Percentiles rank a stretch among this genome's conserved stretches.
These are phyloP conservation scores for Poeciliopsis turneri DNA, from an alignment of 2,797 vertebrate genomes.

Conservation along the genomic window DNA sequence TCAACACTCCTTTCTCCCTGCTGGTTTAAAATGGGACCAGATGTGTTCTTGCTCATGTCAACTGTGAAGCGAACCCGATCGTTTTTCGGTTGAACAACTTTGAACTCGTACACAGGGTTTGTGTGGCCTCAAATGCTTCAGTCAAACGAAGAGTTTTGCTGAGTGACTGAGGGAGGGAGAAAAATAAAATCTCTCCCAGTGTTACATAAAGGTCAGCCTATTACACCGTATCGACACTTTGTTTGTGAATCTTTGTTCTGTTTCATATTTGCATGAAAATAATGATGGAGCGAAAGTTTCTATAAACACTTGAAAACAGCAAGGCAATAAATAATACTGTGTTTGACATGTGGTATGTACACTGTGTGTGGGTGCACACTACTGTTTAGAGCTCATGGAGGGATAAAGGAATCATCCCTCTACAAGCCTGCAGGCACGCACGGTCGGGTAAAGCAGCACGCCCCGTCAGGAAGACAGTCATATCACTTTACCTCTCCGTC, in stretches of 20 bases:
- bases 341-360: constrained; percentile 1
- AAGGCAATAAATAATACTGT: constrained; percentile 15
- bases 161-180: constrained; percentile 43
- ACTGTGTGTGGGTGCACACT: not conserved
- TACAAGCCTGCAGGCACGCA: constrained; percentile 20
- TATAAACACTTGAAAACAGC: not conserved
- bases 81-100: constrained; percentile 50
- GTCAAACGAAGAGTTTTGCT: constrained; percentile 39
- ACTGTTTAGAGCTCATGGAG: constrained; percentile 10
- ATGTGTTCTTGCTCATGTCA: constrained; percentile 61
- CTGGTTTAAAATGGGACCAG: constrained; percentile 62
- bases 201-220: constrained; percentile 41
- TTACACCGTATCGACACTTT: constrained; percentile 13
- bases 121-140: constrained; percentile 53
- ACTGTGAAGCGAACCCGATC: constrained; percentile 58
- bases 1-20: constrained; percentile 56
- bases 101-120: constrained; percentile 44
- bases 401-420: constrained; percentile 19
- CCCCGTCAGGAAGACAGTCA: constrained; percentile 29
- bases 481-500: constrained; percentile 53
- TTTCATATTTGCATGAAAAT: constrained; percentile 4
- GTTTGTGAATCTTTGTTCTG: constrained; percentile 1
- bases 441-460: constrained; percentile 29
- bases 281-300: not conserved
- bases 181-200: constrained; percentile 17